Evolutionary conservation across 1,140 invertebrate species (phyloP), one percentile per base, ranked within the genome.

Genomic region (Atta cephalotes): DNA sequence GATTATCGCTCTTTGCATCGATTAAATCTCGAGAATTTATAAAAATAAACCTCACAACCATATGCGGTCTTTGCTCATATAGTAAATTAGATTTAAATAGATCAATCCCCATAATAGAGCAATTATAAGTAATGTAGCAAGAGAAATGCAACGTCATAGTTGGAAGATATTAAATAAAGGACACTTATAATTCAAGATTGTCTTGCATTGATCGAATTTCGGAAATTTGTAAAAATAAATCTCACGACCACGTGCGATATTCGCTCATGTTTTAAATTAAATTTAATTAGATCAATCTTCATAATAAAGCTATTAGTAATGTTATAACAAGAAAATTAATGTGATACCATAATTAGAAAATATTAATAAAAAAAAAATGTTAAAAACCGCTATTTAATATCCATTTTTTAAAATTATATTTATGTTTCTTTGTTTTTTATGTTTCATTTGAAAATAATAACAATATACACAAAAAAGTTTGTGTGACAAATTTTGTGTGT

Each of bases 161-260:
- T 66, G 5, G 16, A 74, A 76, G 35, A 76, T 39, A 25, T 60
- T 45, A 45, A 10, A 45, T 45, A 45, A 45, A 45, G 39, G 9
- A 45, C 3, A 45, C 39, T 45, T 10, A 56, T 71, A 70, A 56
- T 71, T 84, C 70, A 60, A 56, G 9, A 84, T 82, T 72, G 72
- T 62, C 53, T 25, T 14, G 68, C 68, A 72, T 60, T 21, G 80
- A 82, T 82, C 68, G 68, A 39, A 72, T 71, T 35, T 16, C 18
- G 21, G 31, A 39, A 74, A 85, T 88, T 89, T 85, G 60, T 78
- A 76, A 88, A 81, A 88, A 76, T 82, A 85, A 85, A 31, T 21
- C n/a, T 10, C 25, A 16, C 25, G 35, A 49, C 16, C 18, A 39
- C 58, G 21, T 60, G 14, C 39, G 39, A 31, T 65, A 49, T 21